Percentiles rank a stretch among this genome's conserved stretches.
These are phyloP conservation scores for Urocyon cinereoargenteus DNA, from an alignment of 2,797 vertebrate species.

Conservation along the genomic window DNA sequence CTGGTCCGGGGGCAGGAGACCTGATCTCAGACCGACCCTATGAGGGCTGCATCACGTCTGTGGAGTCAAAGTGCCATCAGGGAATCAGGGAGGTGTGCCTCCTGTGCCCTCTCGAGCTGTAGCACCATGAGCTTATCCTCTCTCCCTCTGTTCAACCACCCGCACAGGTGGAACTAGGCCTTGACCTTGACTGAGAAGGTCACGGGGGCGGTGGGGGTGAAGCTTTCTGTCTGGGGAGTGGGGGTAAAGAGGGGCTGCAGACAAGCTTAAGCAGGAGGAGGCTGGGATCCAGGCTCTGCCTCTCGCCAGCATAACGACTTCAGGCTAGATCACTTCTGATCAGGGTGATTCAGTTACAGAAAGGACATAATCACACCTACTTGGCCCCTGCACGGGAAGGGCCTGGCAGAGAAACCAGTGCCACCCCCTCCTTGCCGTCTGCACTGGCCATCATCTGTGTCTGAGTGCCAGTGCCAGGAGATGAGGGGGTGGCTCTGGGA, in stretches of 20 bases:
- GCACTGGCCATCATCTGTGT: rapidly evolving
- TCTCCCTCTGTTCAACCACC: not conserved
- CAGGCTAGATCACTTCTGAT: rapidly evolving
- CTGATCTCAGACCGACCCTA: rapidly evolving
- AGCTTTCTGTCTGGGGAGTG: not conserved
- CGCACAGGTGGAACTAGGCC: not conserved
- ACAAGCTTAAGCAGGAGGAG: rapidly evolving
- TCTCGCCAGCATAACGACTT: rapidly evolving
- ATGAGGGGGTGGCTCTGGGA: not conserved
- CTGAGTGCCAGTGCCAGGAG: no score
- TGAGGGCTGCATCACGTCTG: rapidly evolving
- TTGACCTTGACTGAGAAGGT: not conserved
- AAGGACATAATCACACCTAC: rapidly evolving
- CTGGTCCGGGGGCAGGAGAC: rapidly evolving
- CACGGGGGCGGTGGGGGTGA: no score
- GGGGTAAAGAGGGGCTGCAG: not conserved
- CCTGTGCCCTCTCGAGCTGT: rapidly evolving
- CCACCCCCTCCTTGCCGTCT: rapidly evolving
- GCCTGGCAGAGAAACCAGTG: rapidly evolving
- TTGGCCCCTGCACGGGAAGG: not conserved
- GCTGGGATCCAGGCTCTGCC: rapidly evolving
- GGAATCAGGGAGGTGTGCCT: not conserved
- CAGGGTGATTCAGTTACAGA: no score
- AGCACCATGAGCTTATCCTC: rapidly evolving
- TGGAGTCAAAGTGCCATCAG: rapidly evolving